phyloP scores from a whole-genome alignment of 2,888 invertebrate genomes.

The Synanthedon vespiformis region DNA sequence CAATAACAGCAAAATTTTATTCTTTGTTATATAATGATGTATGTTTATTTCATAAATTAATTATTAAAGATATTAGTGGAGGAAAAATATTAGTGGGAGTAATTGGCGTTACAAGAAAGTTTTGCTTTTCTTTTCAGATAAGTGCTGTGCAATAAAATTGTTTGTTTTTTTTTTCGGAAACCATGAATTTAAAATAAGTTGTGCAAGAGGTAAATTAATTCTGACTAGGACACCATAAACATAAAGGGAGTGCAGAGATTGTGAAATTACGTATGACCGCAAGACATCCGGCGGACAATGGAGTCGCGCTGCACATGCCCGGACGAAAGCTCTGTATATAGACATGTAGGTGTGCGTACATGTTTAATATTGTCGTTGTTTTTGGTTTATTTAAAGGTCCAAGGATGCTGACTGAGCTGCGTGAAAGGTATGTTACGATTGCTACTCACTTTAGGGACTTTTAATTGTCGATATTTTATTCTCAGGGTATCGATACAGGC shows the following conservation, averaged over 20 bases:
- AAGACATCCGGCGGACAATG: constrained; percentile 67
- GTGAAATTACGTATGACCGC: constrained; percentile 68
- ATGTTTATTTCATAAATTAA: too few relatives aligned
- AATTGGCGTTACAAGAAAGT: too few relatives aligned
- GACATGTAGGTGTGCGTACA: background rate
- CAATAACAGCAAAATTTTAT: too few relatives aligned
- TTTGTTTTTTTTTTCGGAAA: too few relatives aligned
- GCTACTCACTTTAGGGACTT: background rate
- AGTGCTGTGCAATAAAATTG: too few relatives aligned
- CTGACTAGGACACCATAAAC: constrained; percentile 38
- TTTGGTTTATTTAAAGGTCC: background rate
- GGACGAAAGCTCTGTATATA: background rate
- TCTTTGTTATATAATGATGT: too few relatives aligned
- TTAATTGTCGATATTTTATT: constrained; percentile 4
- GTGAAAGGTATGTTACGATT: background rate
- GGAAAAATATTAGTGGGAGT: too few relatives aligned
- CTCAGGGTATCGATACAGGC: constrained; percentile 1
- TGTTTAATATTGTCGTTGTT: background rate
- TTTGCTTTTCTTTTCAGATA: too few relatives aligned
- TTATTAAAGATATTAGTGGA: too few relatives aligned
- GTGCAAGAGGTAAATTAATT: constrained; percentile 11
- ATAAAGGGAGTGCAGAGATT: constrained; percentile 45
- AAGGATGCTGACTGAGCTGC: background rate
- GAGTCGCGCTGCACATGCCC: constrained; percentile 43
- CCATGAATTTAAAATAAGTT: constrained; percentile 8